Base-by-base conservation (phyloP, 2,113 vertebrate species). In the Xenotilapia longispinis region DNA sequence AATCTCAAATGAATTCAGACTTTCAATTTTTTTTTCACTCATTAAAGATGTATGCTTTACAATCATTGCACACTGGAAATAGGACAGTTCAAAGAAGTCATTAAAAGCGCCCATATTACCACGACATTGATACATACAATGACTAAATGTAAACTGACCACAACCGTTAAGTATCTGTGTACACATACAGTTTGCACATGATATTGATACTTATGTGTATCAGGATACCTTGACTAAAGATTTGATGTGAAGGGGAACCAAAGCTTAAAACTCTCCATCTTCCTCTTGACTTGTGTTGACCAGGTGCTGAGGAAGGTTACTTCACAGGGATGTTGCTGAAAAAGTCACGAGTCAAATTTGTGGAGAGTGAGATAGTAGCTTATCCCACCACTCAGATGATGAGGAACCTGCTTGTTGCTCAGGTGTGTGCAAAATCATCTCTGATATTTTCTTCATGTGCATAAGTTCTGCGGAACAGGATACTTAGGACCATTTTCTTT, bases 341-440 rank as follows among this genome's bases (percentile, higher is more conserved):
- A 95, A 99, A 97, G 90, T 96, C 97, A 0, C 97, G 97, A 92
- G 95, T 98, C 36, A 98, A 96, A 90, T 91, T 99, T 19, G 83
- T 97, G 88, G 97, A 96, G 84, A 96, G 97, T 13, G 96, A 98
- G 88, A 96, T 97, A 63, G 91, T 97, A 81, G 36, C 95, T 88
- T 99, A 97, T 88, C 97, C 97, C 86, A 96, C 96, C 78, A 98
- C 98, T 3, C 83, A 95, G 70, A 99, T 99, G 99, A 97, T 97
- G 97, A 98, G 99, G 91, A 99, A 99, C 92, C 97, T 99, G 80
- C 96, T 99, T 13, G 90, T 97, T 86, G 97, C 96, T 80, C 94
- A 97, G 91, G 98, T 99, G 92, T 91, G 96, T 81, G 7, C 33
- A 55, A 2, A n/a, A 36, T 81, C 9, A 23, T n/a, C 58, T 15